These are phyloP conservation scores for Cyphotilapia sp. DNA, from an alignment of 2,113 vertebrate genomes.

Conservation along the genomic window DNA sequence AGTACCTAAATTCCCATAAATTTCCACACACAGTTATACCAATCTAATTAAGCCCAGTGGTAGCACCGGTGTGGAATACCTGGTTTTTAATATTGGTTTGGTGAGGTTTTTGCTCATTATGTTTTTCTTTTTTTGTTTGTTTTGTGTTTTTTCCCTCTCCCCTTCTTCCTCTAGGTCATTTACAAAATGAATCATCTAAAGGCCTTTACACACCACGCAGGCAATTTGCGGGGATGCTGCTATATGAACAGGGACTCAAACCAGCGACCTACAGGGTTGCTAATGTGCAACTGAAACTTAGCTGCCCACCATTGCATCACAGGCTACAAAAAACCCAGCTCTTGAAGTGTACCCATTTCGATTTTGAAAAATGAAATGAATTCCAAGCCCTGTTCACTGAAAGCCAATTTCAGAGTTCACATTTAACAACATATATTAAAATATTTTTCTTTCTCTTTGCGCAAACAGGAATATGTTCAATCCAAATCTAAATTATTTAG, in stretches of 20 bases:
- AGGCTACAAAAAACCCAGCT: background rate
- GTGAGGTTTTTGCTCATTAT: background rate
- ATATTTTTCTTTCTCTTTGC: background rate
- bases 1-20: background rate
- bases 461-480: background rate
- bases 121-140: background rate
- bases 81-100: background rate
- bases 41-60: background rate
- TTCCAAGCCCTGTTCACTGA: background rate
- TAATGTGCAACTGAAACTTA: background rate
- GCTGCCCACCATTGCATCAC: background rate
- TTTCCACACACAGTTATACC: background rate
- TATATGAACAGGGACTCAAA: background rate
- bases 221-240: background rate
- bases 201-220: background rate
- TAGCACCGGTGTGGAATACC: background rate
- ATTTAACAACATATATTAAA: background rate
- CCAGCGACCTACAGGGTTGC: background rate
- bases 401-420: background rate
- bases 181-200: background rate
- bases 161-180: background rate
- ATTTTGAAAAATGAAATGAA: background rate
- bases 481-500: background rate
- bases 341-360: background rate
- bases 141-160: background rate